Evolutionary conservation across 2,888 invertebrate species (phyloP).

Genomic region (Syrphus vitripennis): DNA sequence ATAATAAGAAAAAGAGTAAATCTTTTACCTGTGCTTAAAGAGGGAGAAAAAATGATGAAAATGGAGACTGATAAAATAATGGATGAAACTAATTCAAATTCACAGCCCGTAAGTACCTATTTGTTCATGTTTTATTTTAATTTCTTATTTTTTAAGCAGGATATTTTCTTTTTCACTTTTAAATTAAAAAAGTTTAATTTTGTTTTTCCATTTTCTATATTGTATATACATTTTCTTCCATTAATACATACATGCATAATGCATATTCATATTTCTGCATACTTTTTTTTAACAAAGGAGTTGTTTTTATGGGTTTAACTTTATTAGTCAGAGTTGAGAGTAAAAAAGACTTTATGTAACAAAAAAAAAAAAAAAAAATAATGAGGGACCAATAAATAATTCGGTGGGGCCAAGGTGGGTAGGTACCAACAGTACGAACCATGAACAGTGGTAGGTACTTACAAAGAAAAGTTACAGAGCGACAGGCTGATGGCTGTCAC

Average conservation of each 20-base stretch:
- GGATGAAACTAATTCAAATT: constrained; percentile 88
- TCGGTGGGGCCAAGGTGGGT: neutral
- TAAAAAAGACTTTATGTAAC: constrained; percentile 8
- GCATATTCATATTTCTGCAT: neutral
- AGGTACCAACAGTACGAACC: neutral
- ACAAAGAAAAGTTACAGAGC: neutral
- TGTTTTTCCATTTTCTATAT: neutral
- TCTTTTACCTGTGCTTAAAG: constrained; percentile 43
- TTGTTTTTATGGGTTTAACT: neutral
- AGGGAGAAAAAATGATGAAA: constrained; percentile 85
- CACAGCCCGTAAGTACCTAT: constrained; percentile 83
- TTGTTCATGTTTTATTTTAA: constrained; percentile 13
- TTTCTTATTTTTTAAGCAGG: neutral
- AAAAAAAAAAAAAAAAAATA: neutral
- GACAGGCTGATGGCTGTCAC: neutral
- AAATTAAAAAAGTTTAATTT: neutral
- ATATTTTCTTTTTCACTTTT: neutral
- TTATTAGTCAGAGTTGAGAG: constrained; percentile 7
- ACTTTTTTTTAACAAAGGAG: neutral
- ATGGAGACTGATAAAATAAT: constrained; percentile 96
- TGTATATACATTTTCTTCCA: neutral
- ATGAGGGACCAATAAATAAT: neutral
- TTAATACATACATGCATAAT: neutral
- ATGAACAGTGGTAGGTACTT: neutral
- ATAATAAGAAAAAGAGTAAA: constrained; percentile 48